Percentiles rank a stretch among this genome's conserved stretches.
phyloP scores from a whole-genome alignment of 2,113 vertebrate species.

The Serilophus lunatus region DNA sequence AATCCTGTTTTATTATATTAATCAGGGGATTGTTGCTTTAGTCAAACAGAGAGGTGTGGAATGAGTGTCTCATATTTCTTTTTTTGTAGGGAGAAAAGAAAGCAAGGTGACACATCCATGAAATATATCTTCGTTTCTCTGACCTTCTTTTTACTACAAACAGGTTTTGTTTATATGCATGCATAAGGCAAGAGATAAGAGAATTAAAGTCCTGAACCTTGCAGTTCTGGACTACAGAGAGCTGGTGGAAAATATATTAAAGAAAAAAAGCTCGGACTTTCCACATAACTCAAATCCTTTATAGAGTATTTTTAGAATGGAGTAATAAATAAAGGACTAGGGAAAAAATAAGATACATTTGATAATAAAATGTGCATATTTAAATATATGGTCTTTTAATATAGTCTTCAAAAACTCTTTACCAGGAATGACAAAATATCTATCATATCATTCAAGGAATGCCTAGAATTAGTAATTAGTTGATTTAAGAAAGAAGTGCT shows the following conservation, averaged over 20 bases:
- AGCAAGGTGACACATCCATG: not conserved
- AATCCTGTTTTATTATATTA: not conserved
- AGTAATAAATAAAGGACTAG: not conserved
- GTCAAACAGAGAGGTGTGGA: not conserved
- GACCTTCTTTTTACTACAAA: not conserved
- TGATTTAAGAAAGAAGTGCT: not conserved
- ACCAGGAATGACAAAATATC: not conserved
- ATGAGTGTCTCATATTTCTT: not conserved
- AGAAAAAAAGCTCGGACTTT: not conserved
- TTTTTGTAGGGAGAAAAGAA: not conserved
- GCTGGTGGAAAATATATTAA: not conserved
- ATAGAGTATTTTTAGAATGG: not conserved
- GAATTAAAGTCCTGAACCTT: not conserved
- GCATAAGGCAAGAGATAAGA: not conserved
- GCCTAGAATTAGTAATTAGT: not conserved
- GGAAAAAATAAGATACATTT: not conserved
- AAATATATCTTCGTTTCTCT: not conserved
- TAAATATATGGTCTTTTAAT: not conserved
- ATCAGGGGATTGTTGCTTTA: not conserved
- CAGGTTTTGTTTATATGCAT: not conserved
- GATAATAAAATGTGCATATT: not conserved
- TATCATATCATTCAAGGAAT: not conserved
- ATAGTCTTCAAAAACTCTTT: not conserved
- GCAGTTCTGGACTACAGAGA: not conserved
- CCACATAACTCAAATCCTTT: not conserved